Evolutionary conservation across 64 coral and sea anemone species (phyloP), one percentile per base, ranked within the genome.

Genomic region (Porites australiensis): DNA sequence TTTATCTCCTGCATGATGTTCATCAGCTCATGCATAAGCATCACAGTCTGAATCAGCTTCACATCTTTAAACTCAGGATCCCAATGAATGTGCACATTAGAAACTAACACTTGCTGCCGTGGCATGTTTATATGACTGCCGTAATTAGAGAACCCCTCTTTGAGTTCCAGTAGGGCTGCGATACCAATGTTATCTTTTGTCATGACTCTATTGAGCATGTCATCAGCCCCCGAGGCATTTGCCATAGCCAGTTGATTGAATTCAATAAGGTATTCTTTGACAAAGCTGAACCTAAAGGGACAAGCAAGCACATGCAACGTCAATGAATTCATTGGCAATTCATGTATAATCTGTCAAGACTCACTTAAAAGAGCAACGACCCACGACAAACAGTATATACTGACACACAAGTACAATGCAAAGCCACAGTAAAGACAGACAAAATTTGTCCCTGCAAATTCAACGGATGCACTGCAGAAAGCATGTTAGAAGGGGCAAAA

Each of bases 181-280:
- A 99, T 96, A 12, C 94, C 98, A 60, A 99, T 99, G 78, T 99
- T 99, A 83, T 99, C 98, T 71, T 99, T 99, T 4, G 98, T 99
- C 98, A 99, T 99, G 16, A 99, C 98, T 79, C 98, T 87, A 75
- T 99, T 99, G 14, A 99, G 88, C 98, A 99, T 99, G 74, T 99
- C 98, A 21, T 96, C 94, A 18, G 98, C 95, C 23, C 92, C 98
- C 72, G 93, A 84, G 6, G 98, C 94, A 93, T 99, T 95, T 8
- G 94, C 94, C 92, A 95, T 95, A 5, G 98, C 98, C 5, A 99
- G 76, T 53, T 99, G 94, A 83, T 99, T 99, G 48, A 99, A 99
- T 65, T 99, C 98, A 20, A 95, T 96, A 13, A 99, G 59, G 55
- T 96, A 96, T 18, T 99, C 94, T 74, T 99, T 99, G 13, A 96